Percentiles rank a stretch among this genome's conserved stretches.
phyloP scores from a whole-genome alignment of 2,888 invertebrate species.

The Chaetoderma sp. region DNA sequence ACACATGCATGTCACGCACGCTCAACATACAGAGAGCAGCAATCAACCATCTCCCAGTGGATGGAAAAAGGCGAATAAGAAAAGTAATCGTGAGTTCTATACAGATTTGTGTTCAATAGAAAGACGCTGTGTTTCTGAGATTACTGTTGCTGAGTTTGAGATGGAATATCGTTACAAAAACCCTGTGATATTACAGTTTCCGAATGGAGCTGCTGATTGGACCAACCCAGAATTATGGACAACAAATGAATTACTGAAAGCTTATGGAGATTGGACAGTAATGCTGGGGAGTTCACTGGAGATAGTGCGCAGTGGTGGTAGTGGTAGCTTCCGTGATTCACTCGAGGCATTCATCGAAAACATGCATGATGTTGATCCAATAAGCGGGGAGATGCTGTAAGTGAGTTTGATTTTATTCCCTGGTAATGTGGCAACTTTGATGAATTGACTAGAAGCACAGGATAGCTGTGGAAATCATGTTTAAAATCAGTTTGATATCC shows the following conservation, averaged over 20 bases:
- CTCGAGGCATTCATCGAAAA: constrained; percentile 49
- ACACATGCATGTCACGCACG: neutral
- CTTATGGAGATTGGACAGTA: constrained; percentile 54
- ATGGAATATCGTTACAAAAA: constrained; percentile 48
- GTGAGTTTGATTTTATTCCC: too few relatives aligned
- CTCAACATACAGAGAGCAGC: too few relatives aligned
- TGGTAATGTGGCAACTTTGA: too few relatives aligned
- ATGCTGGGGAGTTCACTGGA: constrained; percentile 54
- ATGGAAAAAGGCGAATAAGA: constrained; percentile 46
- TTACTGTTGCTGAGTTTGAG: constrained; percentile 49
- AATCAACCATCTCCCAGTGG: constrained; percentile 28
- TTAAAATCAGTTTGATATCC: too few relatives aligned
- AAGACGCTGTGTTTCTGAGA: constrained; percentile 37
- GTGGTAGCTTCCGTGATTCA: constrained; percentile 46
- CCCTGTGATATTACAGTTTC: constrained; percentile 56
- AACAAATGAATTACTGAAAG: constrained; percentile 37
- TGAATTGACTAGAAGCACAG: too few relatives aligned
- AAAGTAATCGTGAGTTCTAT: constrained; percentile 33
- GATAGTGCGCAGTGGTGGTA: constrained; percentile 58
- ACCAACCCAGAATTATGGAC: constrained; percentile 53
- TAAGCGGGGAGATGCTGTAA: too few relatives aligned
- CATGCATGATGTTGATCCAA: too few relatives aligned
- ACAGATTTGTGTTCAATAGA: constrained; percentile 49
- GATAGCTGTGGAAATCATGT: too few relatives aligned
- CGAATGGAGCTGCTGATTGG: constrained; percentile 55